Percentiles rank a stretch among this genome's conserved stretches.
These are phyloP conservation scores for Tetramorium alpestre DNA, from an alignment of 1,140 invertebrate species.

Conservation along the genomic window DNA sequence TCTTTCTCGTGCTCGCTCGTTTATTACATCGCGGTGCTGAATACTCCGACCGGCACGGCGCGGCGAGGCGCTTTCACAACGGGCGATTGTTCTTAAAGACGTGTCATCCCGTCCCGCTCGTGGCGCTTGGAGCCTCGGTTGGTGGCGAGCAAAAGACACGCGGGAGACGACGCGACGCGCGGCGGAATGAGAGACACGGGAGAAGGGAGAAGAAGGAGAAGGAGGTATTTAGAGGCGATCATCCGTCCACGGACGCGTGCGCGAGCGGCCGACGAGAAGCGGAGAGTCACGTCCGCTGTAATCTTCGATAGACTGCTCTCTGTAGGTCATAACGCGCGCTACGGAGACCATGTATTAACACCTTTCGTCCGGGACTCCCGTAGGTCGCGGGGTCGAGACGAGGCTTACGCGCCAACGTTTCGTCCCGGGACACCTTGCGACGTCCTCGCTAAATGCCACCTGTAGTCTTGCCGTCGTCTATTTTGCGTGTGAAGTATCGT, in stretches of 20 bases:
- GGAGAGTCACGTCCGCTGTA: conserved; percentile 76
- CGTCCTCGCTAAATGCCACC: not conserved
- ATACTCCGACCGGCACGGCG: conserved; percentile 60
- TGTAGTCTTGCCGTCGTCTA: not conserved
- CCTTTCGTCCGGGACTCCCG: not conserved
- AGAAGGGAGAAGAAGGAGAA: not conserved
- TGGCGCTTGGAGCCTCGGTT: not conserved
- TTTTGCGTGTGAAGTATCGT: not conserved
- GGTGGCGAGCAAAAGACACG: too few relatives aligned
- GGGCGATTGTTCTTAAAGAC: conserved; percentile 77
- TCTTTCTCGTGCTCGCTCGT: conserved; percentile 31
- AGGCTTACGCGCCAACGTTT: too few relatives aligned
- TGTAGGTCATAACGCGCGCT: conserved; percentile 39
- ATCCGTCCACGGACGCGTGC: conserved; percentile 44
- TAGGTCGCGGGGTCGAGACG: not conserved
- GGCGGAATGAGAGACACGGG: conserved; percentile 5
- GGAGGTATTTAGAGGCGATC: conserved; percentile 47
- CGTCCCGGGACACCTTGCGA: not conserved
- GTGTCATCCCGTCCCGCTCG: conserved; percentile 69
- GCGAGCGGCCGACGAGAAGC: conserved; percentile 61
- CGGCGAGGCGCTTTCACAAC: conserved; percentile 76
- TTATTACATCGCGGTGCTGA: conserved; percentile 61
- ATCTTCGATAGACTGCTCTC: conserved; percentile 66
- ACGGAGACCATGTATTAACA: conserved; percentile 8
- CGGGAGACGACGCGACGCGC: not conserved